These are phyloP conservation scores for Spatula versicolor DNA, from an alignment of 2,797 vertebrate species.

Conservation along the genomic window DNA sequence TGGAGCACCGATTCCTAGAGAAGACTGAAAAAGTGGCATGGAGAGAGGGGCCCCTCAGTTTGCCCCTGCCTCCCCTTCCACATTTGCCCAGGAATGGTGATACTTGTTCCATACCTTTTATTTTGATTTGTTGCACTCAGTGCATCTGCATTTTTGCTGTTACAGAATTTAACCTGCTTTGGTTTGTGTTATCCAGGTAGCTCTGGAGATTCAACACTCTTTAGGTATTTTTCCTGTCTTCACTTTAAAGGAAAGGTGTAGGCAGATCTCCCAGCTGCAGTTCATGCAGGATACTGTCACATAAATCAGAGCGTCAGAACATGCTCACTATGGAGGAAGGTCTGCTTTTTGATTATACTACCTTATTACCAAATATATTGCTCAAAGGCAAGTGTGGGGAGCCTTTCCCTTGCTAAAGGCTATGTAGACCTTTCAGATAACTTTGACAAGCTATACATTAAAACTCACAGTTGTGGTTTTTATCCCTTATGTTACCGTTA, in stretches of 20 bases:
- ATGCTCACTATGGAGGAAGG: background rate
- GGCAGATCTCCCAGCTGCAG: constrained; percentile 19
- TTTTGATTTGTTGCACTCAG: background rate
- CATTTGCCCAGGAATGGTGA: background rate
- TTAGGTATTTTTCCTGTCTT: background rate
- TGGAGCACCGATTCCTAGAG: background rate
- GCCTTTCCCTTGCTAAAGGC: constrained; percentile 32
- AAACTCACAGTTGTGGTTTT: background rate
- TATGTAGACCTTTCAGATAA: background rate
- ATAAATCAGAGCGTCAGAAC: background rate
- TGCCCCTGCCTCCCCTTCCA: background rate
- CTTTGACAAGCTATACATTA: constrained; percentile 19
- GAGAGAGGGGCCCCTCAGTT: background rate
- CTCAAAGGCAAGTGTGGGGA: constrained; percentile 11
- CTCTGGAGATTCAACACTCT: background rate
- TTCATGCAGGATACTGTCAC: background rate
- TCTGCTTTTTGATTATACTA: constrained; percentile 31
- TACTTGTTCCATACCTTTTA: background rate
- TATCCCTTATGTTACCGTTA: background rate
- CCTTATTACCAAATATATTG: constrained; percentile 8
- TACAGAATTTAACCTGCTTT: background rate
- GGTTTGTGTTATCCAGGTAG: background rate
- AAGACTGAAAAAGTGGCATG: background rate
- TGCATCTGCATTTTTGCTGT: background rate
- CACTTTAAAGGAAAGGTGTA: constrained; percentile 11